Conservation (phyloP, 1,140 invertebrate genomes). For the Phocides pigmalion region DNA sequence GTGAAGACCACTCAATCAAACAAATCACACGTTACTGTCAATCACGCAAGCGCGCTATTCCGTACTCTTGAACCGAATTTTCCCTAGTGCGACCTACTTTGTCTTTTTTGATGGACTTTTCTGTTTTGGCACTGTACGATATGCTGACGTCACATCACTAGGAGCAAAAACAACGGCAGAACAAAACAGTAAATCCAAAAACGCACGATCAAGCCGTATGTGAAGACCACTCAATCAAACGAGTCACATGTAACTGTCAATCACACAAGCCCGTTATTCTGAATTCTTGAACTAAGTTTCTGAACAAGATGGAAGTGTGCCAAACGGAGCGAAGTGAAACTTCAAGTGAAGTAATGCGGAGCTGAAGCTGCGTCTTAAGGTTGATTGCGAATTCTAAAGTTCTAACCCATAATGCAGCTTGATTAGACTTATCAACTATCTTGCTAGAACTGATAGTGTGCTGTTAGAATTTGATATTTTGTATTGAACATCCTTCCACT, state of each 20-base stretch:
- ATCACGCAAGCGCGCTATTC: too few species aligned
- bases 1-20: too few species aligned
- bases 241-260: conserved; percentile 16
- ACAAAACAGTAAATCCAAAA: neutral
- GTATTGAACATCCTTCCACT: too few species aligned
- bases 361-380: neutral
- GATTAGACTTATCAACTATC: conserved; percentile 14
- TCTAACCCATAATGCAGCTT: neutral
- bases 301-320: conserved; percentile 28
- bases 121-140: too few species aligned
- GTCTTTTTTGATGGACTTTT: too few species aligned
- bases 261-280: neutral
- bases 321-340: conserved; percentile 19
- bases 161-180: neutral
- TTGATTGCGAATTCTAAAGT: conserved; percentile 13
- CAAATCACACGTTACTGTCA: too few species aligned
- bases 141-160: too few species aligned
- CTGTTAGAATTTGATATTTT: neutral
- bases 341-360: conserved; percentile 21
- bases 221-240: conserved; percentile 16
- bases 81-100: too few species aligned
- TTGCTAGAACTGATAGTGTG: neutral
- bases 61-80: too few species aligned
- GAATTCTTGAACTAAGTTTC: conserved; percentile 16
- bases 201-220: too few species aligned